Evolutionary conservation across 2,113 vertebrate species (phyloP), one percentile per base, ranked within the genome.

Genomic region (Recurvirostra avosetta): DNA sequence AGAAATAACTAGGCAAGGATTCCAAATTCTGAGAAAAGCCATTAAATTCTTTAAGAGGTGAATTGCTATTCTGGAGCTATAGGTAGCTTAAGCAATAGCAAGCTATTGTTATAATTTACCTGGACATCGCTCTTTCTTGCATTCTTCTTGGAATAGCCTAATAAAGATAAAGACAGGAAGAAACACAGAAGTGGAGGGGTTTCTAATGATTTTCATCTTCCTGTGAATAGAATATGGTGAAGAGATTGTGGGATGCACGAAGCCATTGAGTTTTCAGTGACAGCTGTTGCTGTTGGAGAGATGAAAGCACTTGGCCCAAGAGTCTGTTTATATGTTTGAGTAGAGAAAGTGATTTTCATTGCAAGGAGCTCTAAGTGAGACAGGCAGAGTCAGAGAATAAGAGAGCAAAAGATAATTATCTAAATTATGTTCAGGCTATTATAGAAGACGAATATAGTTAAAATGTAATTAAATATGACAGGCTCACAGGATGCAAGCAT

Each of bases 381-480:
- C 92, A 91, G 95, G 93, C 97, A 98, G 93, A 98, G 96, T 97
- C 94, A 96, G 94, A 98, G 98, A 98, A 98, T 98, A 87, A 97
- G 98, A 98, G 97, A 97, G 97, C 88, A 97, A 94, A 98, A 97
- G 98, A 98, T 98, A 98, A 98, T 98, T 98, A 98, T 98, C 98
- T 98, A 98, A 98, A 98, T 98, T 98, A 98, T 98, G 97, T 98
- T 98, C 98, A 86, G 97, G 96, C 98, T 98, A 96, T 98, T 98
- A 98, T 97, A 84, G 97, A 98, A 98, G 98, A 98, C 21, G 97
- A 98, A 98, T 98, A 98, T 98, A 98, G 98, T 98, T 98, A 98
- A 98, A 98, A 98, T 98, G 98, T 98, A 98, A 98, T 98, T 98
- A 98, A 98, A 97, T 98, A 98, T 98, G 98, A 98, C 96, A 96